A percentile compares a stretch with the other conserved stretches of the same genome.
Conservation (phyloP, 2,797 vertebrate genomes). For the Podargus strigoides region DNA sequence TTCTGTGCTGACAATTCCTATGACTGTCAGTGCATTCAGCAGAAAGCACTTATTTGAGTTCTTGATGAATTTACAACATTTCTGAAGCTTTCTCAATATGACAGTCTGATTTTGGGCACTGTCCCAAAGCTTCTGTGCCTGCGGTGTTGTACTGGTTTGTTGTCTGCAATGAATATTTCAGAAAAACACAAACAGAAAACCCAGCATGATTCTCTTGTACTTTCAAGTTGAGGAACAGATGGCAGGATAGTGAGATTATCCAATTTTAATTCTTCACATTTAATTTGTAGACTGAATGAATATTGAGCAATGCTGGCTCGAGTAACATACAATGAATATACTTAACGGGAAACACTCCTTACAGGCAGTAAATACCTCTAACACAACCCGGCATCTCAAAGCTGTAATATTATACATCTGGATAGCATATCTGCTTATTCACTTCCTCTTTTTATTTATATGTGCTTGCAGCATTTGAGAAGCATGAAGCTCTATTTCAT, state of each 20-base stretch:
- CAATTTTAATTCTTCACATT: slow-evolving; percentile 26
- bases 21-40: accelerated
- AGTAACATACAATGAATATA: background rate
- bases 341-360: background rate
- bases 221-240: slow-evolving; percentile 28
- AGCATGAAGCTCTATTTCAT: background rate
- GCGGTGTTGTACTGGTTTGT: background rate
- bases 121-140: background rate
- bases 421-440: background rate
- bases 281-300: slow-evolving; percentile 27
- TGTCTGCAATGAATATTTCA: background rate
- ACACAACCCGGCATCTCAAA: background rate
- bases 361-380: background rate
- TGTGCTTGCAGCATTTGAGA: background rate
- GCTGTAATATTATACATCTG: background rate
- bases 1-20: background rate
- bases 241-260: slow-evolving; percentile 8
- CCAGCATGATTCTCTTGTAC: background rate
- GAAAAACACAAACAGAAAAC: background rate
- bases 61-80: background rate
- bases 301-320: background rate
- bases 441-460: background rate
- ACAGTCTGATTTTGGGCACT: background rate
- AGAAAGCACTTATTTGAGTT: background rate
- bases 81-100: background rate